phyloP scores from a whole-genome alignment of 1,140 invertebrate genomes.

The Bombyx mori region DNA sequence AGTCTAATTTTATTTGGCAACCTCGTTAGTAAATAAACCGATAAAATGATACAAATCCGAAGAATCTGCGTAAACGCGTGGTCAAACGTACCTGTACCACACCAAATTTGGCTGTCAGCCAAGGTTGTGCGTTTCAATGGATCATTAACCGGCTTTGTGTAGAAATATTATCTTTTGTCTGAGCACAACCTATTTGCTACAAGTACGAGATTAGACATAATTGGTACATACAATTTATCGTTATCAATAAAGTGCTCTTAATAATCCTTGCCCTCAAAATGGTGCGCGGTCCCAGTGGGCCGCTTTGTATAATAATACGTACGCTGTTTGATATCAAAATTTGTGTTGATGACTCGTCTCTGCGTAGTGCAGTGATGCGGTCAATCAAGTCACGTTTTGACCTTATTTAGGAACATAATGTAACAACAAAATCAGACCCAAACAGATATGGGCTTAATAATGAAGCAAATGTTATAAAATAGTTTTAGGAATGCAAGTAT shows the following conservation, averaged over 20 bases:
- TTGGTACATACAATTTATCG: conserved; percentile 6
- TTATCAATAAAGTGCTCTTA: conserved; percentile 4
- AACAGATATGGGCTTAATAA: too few relatives aligned
- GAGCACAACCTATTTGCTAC: conserved; percentile 15
- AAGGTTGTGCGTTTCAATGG: conserved; percentile 31
- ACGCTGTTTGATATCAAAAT: not conserved
- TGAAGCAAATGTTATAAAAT: too few relatives aligned
- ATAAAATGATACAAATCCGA: too few relatives aligned
- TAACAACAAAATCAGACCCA: too few relatives aligned
- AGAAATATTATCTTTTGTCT: conserved; percentile 22
- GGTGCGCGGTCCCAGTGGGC: too few relatives aligned
- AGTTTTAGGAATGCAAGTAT: too few relatives aligned
- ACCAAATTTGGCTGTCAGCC: conserved; percentile 23
- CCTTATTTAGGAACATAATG: too few relatives aligned
- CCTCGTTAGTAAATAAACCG: too few relatives aligned
- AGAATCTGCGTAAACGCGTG: not conserved
- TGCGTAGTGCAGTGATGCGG: conserved; percentile 10
- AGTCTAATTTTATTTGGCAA: too few relatives aligned
- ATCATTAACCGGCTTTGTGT: conserved; percentile 19
- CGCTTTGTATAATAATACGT: too few relatives aligned
- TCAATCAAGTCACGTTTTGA: conserved; percentile 5
- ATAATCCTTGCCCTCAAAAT: conserved; percentile 7
- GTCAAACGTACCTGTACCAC: conserved; percentile 13
- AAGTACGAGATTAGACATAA: conserved; percentile 5
- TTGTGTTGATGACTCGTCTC: conserved; percentile 10